Evolutionary conservation across 2,888 invertebrate genomes (phyloP), one percentile per base, ranked within the genome.

Genomic region (Caenorhabditis sulstoni): DNA sequence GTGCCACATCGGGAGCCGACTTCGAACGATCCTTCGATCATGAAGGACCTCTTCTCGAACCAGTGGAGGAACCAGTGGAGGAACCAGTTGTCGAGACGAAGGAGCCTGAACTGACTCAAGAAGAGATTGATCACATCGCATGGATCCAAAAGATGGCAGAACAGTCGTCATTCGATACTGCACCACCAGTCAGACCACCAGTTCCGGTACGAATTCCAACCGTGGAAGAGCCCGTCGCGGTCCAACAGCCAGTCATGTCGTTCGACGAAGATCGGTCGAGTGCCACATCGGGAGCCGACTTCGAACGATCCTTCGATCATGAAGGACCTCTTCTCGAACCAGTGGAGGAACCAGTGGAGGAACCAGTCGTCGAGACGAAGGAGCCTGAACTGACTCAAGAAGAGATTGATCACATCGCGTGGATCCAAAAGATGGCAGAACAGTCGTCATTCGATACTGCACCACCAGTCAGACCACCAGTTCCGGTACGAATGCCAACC

Each of bases 1-100:
- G 61, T 62, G 81, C 81, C n/a, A 65, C 81, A 47, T 81, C 79
- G 5, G 70, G 79, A 50, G 81, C 81, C 39, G 81, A 81, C 37
- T 67, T 58, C 41, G 64, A 73, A 37, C 12, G 53, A 29, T 73
- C 71, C 4, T 79, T 75, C 50, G 74, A 65, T n/a, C 53, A 64
- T 12, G n/a, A n/a, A n/a, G n/a, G n/a, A n/a, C n/a, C n/a, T n/a
- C n/a, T n/a, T n/a, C n/a, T n/a, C n/a, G n/a, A n/a, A n/a, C n/a
- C n/a, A n/a, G n/a, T n/a, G n/a, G n/a, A n/a, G n/a, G 71, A 68
- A 1, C 35, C 35, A 9, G 16, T 11, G n/a, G 29, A 55, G 12
- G 55, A 55, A 37, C 68, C 68, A 16, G 16, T 66, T 16, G 35
- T 66, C 2, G 66, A 66, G 1, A 37, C 41, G 22, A 45, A 57